phyloP scores from a whole-genome alignment of 1,140 invertebrate species.

The Heliconius eleuchia region DNA sequence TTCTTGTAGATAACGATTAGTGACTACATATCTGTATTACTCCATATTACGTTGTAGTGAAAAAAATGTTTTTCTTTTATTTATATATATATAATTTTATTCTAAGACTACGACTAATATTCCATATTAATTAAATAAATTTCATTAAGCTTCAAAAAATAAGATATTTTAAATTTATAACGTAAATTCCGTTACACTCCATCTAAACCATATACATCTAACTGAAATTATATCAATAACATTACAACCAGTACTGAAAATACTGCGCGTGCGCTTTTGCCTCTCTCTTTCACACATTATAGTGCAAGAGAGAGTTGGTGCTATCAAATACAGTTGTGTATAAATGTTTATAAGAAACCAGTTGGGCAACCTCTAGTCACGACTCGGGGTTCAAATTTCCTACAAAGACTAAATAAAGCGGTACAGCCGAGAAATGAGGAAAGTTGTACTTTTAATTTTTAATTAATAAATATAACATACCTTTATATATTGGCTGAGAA shows the following conservation, averaged over 20 bases:
- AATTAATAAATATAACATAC: not conserved
- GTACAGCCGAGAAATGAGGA: constrained; percentile 15
- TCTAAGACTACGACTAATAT: no score
- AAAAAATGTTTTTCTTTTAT: no score
- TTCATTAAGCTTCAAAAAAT: no score
- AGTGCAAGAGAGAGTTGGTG: constrained; percentile 31
- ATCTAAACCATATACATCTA: constrained; percentile 1
- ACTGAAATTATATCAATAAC: constrained; percentile 33
- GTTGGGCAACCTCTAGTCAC: constrained; percentile 64
- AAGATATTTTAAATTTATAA: not conserved
- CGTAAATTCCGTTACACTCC: not conserved
- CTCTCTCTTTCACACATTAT: constrained; percentile 36
- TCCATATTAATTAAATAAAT: no score
- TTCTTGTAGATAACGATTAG: no score
- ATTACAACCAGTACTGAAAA: constrained; percentile 21
- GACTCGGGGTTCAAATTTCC: constrained; percentile 67
- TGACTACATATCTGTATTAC: no score
- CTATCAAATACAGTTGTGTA: constrained; percentile 38
- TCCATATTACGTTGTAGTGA: no score
- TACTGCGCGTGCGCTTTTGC: constrained; percentile 11
- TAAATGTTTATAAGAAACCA: constrained; percentile 57
- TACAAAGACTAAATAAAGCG: constrained; percentile 59
- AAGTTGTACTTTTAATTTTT: not conserved
- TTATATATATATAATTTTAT: no score
- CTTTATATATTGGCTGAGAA: no score